A percentile compares a stretch with the other conserved stretches of the same genome.
phyloP scores from a whole-genome alignment of 2,113 vertebrate genomes.

The Paracanthobrama guichenoti region DNA sequence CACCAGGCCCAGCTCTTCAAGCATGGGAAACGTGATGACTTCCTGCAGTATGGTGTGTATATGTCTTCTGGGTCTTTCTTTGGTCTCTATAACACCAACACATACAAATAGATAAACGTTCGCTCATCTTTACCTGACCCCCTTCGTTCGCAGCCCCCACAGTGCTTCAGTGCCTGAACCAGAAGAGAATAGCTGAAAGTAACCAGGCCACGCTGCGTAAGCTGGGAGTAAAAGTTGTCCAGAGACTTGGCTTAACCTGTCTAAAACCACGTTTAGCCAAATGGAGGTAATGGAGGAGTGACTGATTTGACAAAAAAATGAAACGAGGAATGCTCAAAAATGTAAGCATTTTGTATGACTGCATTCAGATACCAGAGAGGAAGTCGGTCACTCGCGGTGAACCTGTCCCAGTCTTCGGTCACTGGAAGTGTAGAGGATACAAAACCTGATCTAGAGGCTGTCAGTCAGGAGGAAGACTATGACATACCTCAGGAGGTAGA shows the following conservation, averaged over 20 bases:
- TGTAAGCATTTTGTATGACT: conserved; percentile 25
- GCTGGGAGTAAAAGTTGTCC: conserved; percentile 88
- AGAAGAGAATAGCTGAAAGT: conserved; percentile 80
- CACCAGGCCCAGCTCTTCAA: conserved; percentile 92
- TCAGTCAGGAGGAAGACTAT: conserved; percentile 82
- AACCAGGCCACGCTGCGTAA: conserved; percentile 87
- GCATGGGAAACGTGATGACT: conserved; percentile 93
- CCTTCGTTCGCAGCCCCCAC: conserved; percentile 72
- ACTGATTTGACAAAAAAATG: background rate
- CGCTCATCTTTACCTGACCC: background rate
- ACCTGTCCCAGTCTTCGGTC: conserved; percentile 74
- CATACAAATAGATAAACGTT: background rate
- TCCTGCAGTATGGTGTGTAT: conserved; percentile 87
- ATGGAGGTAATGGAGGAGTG: conserved; percentile 81
- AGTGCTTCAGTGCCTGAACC: conserved; percentile 83
- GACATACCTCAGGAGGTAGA: conserved; percentile 93
- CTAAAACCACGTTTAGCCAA: conserved; percentile 88
- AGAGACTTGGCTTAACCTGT: conserved; percentile 89
- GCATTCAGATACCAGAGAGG: conserved; percentile 90
- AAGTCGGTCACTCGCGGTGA: conserved; percentile 83
- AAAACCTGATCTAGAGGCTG: conserved; percentile 55
- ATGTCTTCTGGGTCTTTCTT: background rate
- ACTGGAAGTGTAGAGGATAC: background rate
- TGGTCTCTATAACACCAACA: background rate
- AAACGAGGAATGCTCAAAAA: background rate